Conservation (phyloP, 2,113 vertebrate species). For the Hippocampus guttulatus region DNA sequence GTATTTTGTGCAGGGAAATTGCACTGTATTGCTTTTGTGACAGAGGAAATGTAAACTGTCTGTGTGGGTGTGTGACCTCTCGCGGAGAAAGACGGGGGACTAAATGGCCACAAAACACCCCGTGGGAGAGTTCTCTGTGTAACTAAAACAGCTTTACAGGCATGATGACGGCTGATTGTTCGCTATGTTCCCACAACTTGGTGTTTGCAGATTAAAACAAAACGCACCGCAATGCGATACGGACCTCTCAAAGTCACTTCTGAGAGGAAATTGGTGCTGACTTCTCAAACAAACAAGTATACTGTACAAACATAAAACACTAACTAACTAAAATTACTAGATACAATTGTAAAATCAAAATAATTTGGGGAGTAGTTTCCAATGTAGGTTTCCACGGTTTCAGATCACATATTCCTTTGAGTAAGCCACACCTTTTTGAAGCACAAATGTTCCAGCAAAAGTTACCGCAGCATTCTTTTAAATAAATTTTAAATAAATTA, state of each 20-base stretch:
- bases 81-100: slow-evolving; percentile 50
- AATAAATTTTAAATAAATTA: not conserved
- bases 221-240: slow-evolving; percentile 25
- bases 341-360: not conserved
- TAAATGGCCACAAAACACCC: slow-evolving; percentile 73
- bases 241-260: slow-evolving; percentile 1
- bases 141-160: slow-evolving; percentile 53
- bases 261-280: not conserved
- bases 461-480: not conserved
- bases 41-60: slow-evolving; percentile 73
- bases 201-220: slow-evolving; percentile 14
- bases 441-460: not conserved
- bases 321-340: not conserved
- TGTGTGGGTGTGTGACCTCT: slow-evolving; percentile 72
- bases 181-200: slow-evolving; percentile 27
- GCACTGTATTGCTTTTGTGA: slow-evolving; percentile 73
- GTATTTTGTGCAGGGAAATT: slow-evolving; percentile 70
- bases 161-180: slow-evolving; percentile 41
- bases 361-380: not conserved
- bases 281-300: slow-evolving; percentile 9
- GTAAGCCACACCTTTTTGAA: not conserved
- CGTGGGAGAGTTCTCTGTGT: slow-evolving; percentile 65
- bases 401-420: not conserved
- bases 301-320: not conserved
- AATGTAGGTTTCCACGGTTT: not conserved